Percentiles rank a stretch among this genome's conserved stretches.
phyloP scores from a whole-genome alignment of 2,888 invertebrate species.

The Amphiduros pacificus region DNA sequence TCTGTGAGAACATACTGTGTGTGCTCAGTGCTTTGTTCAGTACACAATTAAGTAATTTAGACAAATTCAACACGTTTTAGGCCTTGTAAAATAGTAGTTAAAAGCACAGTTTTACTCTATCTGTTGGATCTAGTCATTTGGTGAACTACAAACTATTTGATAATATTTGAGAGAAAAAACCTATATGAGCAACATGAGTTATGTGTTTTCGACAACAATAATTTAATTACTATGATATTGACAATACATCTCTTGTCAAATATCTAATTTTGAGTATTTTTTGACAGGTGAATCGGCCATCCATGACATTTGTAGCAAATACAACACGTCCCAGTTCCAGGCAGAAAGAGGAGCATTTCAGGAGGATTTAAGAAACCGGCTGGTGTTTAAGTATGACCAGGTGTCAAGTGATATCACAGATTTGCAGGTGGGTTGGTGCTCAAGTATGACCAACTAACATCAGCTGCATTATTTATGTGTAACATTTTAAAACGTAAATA shows the following conservation, averaged over 20 bases:
- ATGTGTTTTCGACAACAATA: too few relatives aligned
- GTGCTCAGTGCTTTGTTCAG: too few relatives aligned
- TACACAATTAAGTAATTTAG: too few relatives aligned
- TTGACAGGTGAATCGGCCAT: conserved; percentile 44
- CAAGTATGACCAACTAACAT: background rate
- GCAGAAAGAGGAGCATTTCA: conserved; percentile 50
- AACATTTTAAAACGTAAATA: too few relatives aligned
- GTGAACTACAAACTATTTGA: too few relatives aligned
- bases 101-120: background rate
- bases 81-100: background rate
- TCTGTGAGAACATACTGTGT: too few relatives aligned
- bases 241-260: background rate
- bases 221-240: too few relatives aligned
- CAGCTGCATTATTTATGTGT: too few relatives aligned
- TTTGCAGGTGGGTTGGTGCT: conserved; percentile 39
- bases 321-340: conserved; percentile 54
- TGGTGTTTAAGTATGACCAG: conserved; percentile 37
- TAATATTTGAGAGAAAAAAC: too few relatives aligned
- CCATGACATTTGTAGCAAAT: conserved; percentile 52
- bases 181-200: too few relatives aligned
- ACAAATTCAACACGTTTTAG: too few relatives aligned
- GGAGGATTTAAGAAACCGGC: conserved; percentile 34
- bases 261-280: background rate
- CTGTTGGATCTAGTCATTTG: too few relatives aligned
- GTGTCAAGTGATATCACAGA: conserved; percentile 46